Evolutionary conservation across 2,888 invertebrate species (phyloP).

Genomic region (Leucozona laternaria): DNA sequence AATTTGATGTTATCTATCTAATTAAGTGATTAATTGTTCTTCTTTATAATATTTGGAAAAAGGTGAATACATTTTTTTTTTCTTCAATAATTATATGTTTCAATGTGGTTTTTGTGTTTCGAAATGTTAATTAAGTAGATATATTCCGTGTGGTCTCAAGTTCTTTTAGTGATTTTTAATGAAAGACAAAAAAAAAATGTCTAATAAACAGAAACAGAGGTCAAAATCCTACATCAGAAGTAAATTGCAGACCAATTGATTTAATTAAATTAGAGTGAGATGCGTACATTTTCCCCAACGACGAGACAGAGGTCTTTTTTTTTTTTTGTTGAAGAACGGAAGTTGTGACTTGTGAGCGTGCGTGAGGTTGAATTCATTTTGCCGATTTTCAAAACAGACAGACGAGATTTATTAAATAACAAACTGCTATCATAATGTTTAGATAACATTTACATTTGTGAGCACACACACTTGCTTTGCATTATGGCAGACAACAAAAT

Average conservation of each 20-base stretch:
- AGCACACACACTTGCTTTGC: background rate
- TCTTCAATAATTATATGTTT: slow-evolving; percentile 18
- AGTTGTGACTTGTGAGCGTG: slow-evolving; percentile 51
- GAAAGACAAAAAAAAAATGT: background rate
- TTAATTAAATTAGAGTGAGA: slow-evolving; percentile 52
- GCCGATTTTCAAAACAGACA: slow-evolving; percentile 12
- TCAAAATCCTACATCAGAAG: slow-evolving; percentile 38
- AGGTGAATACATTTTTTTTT: slow-evolving; percentile 43
- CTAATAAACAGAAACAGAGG: slow-evolving; percentile 21
- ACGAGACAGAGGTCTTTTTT: slow-evolving; percentile 1
- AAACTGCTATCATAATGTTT: background rate
- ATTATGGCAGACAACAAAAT: background rate
- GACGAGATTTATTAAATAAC: slow-evolving; percentile 38
- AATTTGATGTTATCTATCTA: slow-evolving; percentile 66
- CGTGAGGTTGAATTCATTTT: slow-evolving; percentile 59
- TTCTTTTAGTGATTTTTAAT: slow-evolving; percentile 45
- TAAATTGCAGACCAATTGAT: slow-evolving; percentile 39
- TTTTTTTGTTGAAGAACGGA: slow-evolving; percentile 32
- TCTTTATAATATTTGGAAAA: slow-evolving; percentile 28
- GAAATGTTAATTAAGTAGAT: slow-evolving; percentile 3
- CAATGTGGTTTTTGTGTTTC: slow-evolving; percentile 34
- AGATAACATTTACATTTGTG: background rate
- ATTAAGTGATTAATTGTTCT: slow-evolving; percentile 55
- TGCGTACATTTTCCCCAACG: slow-evolving; percentile 30
- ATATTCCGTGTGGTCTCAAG: slow-evolving; percentile 71